phyloP scores from a whole-genome alignment of 2,113 vertebrate species.

The Xiphorhynchus elegans region DNA sequence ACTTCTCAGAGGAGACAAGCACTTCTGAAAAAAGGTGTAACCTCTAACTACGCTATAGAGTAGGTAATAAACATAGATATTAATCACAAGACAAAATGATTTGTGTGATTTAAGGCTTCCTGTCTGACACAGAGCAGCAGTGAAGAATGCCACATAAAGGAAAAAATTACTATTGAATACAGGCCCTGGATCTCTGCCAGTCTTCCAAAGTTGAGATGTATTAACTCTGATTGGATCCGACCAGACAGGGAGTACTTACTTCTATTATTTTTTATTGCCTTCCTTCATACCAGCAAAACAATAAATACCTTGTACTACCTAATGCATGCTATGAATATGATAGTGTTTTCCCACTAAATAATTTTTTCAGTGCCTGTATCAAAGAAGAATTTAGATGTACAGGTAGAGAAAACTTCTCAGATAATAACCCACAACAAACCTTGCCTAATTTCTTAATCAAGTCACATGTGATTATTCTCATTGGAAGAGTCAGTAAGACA shows the following conservation, averaged over 20 bases:
- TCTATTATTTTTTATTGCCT: conserved; percentile 32
- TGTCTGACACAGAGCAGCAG: background rate
- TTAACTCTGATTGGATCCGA: conserved; percentile 16
- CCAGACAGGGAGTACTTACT: background rate
- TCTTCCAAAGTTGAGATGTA: background rate
- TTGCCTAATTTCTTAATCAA: background rate
- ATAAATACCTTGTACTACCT: conserved; percentile 10
- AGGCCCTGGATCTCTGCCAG: background rate
- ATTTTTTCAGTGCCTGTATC: background rate
- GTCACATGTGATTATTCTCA: background rate
- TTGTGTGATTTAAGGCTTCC: background rate
- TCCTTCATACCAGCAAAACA: background rate
- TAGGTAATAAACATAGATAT: background rate
- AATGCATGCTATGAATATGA: background rate
- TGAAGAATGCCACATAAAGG: background rate
- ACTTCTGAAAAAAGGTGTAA: background rate
- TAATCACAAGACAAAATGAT: background rate
- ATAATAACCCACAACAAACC: background rate
- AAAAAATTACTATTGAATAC: background rate
- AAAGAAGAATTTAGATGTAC: background rate
- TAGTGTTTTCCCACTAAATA: background rate
- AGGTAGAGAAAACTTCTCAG: background rate
- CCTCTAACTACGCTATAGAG: background rate
- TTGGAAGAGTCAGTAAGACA: background rate
- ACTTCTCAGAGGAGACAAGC: background rate